These are phyloP conservation scores for Thyatira batis DNA, from an alignment of 2,888 invertebrate genomes.

Conservation along the genomic window DNA sequence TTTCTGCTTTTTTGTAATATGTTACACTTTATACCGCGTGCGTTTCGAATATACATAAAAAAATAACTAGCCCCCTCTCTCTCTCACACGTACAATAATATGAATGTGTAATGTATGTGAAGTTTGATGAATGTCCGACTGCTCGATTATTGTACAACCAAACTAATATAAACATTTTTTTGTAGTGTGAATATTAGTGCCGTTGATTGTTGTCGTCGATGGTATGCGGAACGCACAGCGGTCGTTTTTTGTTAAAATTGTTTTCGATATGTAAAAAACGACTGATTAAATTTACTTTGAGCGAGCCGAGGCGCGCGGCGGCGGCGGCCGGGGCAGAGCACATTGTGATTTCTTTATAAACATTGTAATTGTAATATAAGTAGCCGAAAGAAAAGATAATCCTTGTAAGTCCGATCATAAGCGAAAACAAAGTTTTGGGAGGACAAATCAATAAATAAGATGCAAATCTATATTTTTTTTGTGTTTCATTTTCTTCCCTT, in stretches of 20 bases:
- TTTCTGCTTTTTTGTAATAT: neutral
- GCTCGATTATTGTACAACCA: neutral
- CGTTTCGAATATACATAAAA: neutral
- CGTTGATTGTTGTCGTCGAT: neutral
- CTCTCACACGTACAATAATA: neutral
- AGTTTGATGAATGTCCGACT: neutral
- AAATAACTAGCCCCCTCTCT: neutral
- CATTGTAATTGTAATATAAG: constrained; percentile 69
- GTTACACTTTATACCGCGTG: neutral
- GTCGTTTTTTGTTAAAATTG: constrained; percentile 24
- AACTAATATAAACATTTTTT: too few relatives aligned
- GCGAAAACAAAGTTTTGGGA: constrained; percentile 74
- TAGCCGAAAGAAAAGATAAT: constrained; percentile 79
- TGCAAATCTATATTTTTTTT: constrained; percentile 60
- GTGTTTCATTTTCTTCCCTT: constrained; percentile 56
- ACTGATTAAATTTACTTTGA: constrained; percentile 73
- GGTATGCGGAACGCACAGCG: neutral
- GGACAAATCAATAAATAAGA: constrained; percentile 81
- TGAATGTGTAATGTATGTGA: neutral
- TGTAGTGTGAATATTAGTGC: neutral
- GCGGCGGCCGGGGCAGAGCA: constrained; percentile 52
- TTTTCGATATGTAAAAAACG: constrained; percentile 68
- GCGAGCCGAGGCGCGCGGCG: constrained; percentile 40
- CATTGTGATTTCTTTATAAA: constrained; percentile 81
- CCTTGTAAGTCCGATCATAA: constrained; percentile 76